Percentiles rank a stretch among this genome's conserved stretches.
These are phyloP conservation scores for Papilio elwesi DNA, from an alignment of 2,888 invertebrate genomes.

Conservation along the genomic window DNA sequence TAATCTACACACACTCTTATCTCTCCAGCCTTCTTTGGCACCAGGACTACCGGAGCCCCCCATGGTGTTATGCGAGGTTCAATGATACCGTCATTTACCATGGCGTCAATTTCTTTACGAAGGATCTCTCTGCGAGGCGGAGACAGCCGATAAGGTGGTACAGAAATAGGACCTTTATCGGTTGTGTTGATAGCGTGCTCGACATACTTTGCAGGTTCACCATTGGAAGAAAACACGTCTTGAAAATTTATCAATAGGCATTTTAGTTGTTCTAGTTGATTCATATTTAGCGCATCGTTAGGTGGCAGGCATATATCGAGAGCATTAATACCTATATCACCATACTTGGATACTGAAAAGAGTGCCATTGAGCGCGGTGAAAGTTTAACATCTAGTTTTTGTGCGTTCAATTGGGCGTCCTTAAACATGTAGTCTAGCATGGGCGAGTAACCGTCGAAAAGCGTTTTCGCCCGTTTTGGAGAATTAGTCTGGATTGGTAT, in stretches of 20 bases:
- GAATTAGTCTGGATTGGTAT: neutral
- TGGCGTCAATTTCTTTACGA: slow-evolving; percentile 37
- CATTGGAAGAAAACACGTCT: slow-evolving; percentile 32
- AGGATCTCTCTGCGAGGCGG: slow-evolving; percentile 40
- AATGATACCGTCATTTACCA: too few species aligned
- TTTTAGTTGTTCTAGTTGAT: neutral
- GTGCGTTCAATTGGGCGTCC: neutral
- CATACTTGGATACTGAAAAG: neutral
- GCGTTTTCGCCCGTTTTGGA: neutral
- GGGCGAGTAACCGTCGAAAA: neutral
- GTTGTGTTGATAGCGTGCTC: slow-evolving; percentile 37
- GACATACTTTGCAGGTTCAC: slow-evolving; percentile 14
- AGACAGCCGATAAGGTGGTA: slow-evolving; percentile 54
- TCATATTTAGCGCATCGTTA: neutral
- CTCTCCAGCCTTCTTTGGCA: too few species aligned
- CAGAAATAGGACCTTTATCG: slow-evolving; percentile 48
- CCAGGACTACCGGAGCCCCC: too few species aligned
- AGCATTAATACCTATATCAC: neutral
- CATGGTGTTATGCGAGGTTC: too few species aligned
- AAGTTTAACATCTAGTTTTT: neutral
- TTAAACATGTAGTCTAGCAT: neutral
- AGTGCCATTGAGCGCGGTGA: neutral
- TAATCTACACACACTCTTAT: too few species aligned
- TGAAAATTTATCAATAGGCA: slow-evolving; percentile 18
- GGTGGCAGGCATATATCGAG: neutral